Evolutionary conservation across 2,113 vertebrate genomes (phyloP).

Genomic region (Oreotrochilus melanogaster): DNA sequence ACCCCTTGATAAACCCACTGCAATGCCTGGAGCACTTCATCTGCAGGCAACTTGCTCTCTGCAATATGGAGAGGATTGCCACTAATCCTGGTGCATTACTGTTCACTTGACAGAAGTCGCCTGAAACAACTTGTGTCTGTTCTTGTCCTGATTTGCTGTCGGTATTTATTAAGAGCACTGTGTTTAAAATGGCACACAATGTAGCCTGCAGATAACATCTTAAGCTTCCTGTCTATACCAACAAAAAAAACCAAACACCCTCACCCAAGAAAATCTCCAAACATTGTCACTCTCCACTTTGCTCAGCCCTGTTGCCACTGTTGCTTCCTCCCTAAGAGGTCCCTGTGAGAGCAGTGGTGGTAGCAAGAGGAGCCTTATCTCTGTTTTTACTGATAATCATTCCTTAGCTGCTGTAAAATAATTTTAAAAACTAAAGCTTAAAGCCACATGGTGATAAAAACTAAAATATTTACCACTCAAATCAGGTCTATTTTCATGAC

Average conservation of each 20-base stretch:
- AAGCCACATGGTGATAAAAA: background rate
- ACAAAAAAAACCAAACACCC: conserved; percentile 19
- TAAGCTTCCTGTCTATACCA: conserved; percentile 57
- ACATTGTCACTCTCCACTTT: conserved; percentile 12
- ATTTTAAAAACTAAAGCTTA: background rate
- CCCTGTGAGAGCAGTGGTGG: background rate
- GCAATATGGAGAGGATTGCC: conserved; percentile 75
- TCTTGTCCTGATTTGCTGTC: conserved; percentile 76
- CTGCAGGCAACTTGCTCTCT: conserved; percentile 63
- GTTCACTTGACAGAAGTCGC: conserved; percentile 77
- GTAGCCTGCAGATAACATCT: conserved; percentile 72
- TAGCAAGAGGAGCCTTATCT: background rate
- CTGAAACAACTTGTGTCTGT: conserved; percentile 74
- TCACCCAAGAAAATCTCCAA: background rate
- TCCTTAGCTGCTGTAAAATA: background rate
- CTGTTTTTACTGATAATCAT: background rate
- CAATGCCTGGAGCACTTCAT: conserved; percentile 68
- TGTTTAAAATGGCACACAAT: conserved; percentile 69
- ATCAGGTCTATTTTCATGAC: background rate
- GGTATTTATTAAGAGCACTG: conserved; percentile 73
- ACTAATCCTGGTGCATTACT: conserved; percentile 73
- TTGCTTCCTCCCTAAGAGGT: background rate
- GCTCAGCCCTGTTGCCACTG: background rate
- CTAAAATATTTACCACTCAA: background rate
- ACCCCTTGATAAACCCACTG: conserved; percentile 64